Evolutionary conservation across 2,797 vertebrate species (phyloP), one percentile per base, ranked within the genome.

Genomic region (Crocidura indochinensis): DNA sequence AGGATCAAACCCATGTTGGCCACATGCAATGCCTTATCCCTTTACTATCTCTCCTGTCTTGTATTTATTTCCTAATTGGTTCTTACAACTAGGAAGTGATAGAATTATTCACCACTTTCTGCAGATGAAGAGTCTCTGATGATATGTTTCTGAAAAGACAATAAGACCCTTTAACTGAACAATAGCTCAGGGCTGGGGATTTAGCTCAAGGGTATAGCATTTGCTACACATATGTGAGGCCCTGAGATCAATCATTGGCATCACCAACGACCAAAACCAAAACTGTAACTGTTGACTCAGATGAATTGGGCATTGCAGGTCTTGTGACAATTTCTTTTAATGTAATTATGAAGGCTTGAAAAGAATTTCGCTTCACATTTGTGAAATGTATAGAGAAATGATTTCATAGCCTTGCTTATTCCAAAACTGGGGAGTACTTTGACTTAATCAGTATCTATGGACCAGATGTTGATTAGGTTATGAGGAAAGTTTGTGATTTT

Each of bases 301-400:
- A 10, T 17, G 60, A 78, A 53, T 26, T 1, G 1, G n/a, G 29
- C 49, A 1, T 19, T 29, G 31, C 17, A 44, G 75, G 5, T 46
- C 60, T 84, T 47, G n/a, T n/a, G n/a, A 64, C 26, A 9, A 74
- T 81, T 81, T 53, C 46, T 80, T n/a, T 81, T 24, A 62, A 81
- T 46, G 20, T 60, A 19, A 44, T 74, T 60, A 10, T 60, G 15
- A 20, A 60, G 56, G 56, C 15, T 60, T 60, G 56, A 20, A 60
- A 60, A 60, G 56, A 60, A 60, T 60, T 60, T 19, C 56, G 15
- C 19, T 47, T 83, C 7, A 67, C 5, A 10, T 47, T 67, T 38
- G 31, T 77, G 56, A 90, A 67, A 47, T 49, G 10, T 51, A 46
- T 11, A 22, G 27, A 38, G 20, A 62, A 17, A 77, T 51, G 26